A percentile compares a stretch with the other conserved stretches of the same genome.
These are phyloP conservation scores for Lycophotia porphyrea DNA, from an alignment of 2,888 invertebrate species.

Conservation along the genomic window DNA sequence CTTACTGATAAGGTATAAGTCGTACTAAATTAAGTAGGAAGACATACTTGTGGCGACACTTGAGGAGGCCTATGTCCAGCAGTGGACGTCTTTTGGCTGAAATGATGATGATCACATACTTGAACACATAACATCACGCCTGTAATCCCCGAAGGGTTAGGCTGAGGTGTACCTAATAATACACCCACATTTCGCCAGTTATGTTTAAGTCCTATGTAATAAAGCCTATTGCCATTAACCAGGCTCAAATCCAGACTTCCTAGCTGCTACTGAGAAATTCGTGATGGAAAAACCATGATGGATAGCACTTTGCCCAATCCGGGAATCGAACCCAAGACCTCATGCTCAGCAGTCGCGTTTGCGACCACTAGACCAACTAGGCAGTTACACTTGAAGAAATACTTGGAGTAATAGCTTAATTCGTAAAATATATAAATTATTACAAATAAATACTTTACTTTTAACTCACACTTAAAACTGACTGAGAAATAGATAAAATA, in stretches of 20 bases:
- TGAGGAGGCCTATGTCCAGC: too few relatives aligned
- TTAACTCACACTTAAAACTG: background rate
- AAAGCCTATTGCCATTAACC: background rate
- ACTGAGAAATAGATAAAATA: slow-evolving; percentile 7
- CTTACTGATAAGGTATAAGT: background rate
- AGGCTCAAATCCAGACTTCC: background rate
- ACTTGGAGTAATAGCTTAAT: slow-evolving; percentile 11
- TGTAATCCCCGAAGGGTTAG: background rate
- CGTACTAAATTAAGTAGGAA: slow-evolving; percentile 19
- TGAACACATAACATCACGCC: background rate
- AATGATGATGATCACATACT: too few relatives aligned
- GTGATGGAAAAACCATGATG: background rate
- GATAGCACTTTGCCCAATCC: background rate
- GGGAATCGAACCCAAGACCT: background rate
- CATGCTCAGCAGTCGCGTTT: background rate
- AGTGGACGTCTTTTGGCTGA: too few relatives aligned
- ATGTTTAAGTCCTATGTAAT: background rate
- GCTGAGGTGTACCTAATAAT: background rate
- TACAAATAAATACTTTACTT: background rate
- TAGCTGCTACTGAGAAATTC: background rate
- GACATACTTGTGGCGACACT: slow-evolving; percentile 25
- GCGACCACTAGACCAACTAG: background rate
- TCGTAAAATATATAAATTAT: background rate
- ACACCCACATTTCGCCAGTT: background rate
- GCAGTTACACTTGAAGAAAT: slow-evolving; percentile 8